Percentiles rank a stretch among this genome's conserved stretches.
These are phyloP conservation scores for Talpa occidentalis DNA, from an alignment of 2,113 vertebrate species.

Conservation along the genomic window DNA sequence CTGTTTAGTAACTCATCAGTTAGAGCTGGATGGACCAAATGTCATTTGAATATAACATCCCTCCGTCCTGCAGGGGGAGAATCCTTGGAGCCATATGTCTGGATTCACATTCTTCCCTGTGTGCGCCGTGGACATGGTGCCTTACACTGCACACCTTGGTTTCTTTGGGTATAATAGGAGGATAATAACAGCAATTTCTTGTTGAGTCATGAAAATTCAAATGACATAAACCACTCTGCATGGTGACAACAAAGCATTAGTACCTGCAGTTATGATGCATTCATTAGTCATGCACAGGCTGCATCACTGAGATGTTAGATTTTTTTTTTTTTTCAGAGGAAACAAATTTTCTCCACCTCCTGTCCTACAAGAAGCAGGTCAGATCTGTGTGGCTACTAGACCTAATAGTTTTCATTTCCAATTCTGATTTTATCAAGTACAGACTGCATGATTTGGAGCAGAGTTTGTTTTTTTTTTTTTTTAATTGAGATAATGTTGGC, in stretches of 20 bases:
- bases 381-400: background rate
- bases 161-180: background rate
- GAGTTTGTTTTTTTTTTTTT: no score
- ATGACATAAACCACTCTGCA: background rate
- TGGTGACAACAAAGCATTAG: background rate
- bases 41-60: constrained; percentile 1
- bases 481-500: background rate
- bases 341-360: background rate
- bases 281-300: background rate
- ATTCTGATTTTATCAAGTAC: background rate
- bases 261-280: background rate
- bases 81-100: background rate
- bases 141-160: background rate
- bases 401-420: background rate
- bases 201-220: background rate
- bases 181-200: background rate
- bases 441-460: background rate
- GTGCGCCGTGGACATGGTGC: rapidly evolving
- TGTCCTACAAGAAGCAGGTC: background rate
- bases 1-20: constrained; percentile 53
- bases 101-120: background rate
- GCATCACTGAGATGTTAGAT: background rate
- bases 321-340: background rate
- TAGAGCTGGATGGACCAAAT: constrained; percentile 35
- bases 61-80: background rate